Percentiles rank a stretch among this genome's conserved stretches.
These are phyloP conservation scores for Silurus glanis DNA, from an alignment of 2,113 vertebrate genomes.

Conservation along the genomic window DNA sequence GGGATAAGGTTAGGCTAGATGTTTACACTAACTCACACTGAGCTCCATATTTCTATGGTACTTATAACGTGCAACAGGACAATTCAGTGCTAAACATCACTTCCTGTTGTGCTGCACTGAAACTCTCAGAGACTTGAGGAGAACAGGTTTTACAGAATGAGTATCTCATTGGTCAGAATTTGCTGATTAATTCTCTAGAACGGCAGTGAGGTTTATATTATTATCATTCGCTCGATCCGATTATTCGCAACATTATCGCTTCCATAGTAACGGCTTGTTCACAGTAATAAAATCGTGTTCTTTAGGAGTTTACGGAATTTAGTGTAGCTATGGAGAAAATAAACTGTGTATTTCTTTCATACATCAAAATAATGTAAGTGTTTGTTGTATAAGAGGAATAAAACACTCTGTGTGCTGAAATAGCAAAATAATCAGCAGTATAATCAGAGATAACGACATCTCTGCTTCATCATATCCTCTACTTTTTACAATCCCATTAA, in stretches of 20 bases:
- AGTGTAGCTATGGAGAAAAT: not conserved
- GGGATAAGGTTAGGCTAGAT: not conserved
- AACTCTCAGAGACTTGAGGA: not conserved
- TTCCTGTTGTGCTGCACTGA: not conserved
- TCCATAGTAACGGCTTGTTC: not conserved
- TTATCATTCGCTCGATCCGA: not conserved
- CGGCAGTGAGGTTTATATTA: not conserved
- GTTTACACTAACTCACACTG: not conserved
- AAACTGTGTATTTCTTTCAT: not conserved
- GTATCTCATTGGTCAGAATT: not conserved
- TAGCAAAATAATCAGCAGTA: not conserved
- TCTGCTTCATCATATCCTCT: not conserved
- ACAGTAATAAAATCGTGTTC: not conserved
- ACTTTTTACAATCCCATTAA: not conserved
- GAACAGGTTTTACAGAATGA: not conserved
- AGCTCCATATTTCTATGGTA: not conserved
- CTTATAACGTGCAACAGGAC: not conserved
- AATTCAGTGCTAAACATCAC: constrained; percentile 6
- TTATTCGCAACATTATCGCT: not conserved
- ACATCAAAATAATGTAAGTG: too few species aligned
- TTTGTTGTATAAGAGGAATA: not conserved
- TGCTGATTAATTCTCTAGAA: not conserved
- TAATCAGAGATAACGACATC: not conserved
- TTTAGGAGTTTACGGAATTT: too few species aligned
- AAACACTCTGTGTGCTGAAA: not conserved